These are phyloP conservation scores for Elysia crispata DNA, from an alignment of 2,888 invertebrate genomes.

Conservation along the genomic window DNA sequence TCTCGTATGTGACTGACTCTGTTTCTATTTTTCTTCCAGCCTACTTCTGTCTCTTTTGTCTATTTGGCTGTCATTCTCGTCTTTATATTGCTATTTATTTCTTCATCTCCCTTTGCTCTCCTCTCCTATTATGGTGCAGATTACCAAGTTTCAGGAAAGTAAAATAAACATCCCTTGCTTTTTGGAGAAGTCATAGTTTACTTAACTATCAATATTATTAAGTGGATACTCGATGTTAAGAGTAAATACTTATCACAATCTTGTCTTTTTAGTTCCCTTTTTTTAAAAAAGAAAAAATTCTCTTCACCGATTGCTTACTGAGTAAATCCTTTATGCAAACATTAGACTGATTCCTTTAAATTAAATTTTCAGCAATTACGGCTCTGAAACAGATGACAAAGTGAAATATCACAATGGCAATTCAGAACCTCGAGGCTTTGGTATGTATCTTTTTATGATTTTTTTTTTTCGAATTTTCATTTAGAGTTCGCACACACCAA, in stretches of 20 bases:
- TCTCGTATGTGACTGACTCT: no score
- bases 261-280: not conserved
- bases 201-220: no score
- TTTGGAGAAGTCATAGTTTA: no score
- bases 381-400: conserved; percentile 87
- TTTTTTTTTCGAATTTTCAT: not conserved
- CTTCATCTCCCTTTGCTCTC: no score
- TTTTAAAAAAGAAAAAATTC: not conserved
- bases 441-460: not conserved
- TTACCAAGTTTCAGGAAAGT: no score
- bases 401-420: conserved; percentile 93
- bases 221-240: not conserved
- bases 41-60: no score
- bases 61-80: no score
- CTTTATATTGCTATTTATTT: no score
- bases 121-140: no score
- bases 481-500: not conserved
- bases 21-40: no score
- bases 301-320: not conserved
- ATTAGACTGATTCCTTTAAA: not conserved
- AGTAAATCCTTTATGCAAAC: no score
- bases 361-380: conserved; percentile 88
- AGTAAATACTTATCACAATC: not conserved
- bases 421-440: conserved; percentile 79
- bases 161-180: no score